Evolutionary conservation across 2,797 vertebrate genomes (phyloP), one percentile per base, ranked within the genome.

Genomic region (Rhynchonycteris naso): DNA sequence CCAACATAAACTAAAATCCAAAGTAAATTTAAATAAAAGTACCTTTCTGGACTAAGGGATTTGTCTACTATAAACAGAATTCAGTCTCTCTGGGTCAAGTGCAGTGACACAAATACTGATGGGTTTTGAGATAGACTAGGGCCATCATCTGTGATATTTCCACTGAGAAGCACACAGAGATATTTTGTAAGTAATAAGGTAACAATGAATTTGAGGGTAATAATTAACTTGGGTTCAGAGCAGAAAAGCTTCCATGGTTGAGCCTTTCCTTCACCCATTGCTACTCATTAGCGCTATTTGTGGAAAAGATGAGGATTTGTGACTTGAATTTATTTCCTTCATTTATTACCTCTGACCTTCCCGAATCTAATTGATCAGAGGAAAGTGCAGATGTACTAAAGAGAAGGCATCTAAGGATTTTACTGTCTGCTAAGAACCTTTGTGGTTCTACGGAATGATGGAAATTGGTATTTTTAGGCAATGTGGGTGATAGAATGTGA

Each of bases 381-480:
- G 59, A 71, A 88, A 95, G 63, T 63, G 38, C 47, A 92, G 4
- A 92, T 75, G 38, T 85, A 43, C 59, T 61, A 30, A 59, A 88
- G 65, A 96, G 85, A 93, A 79, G 71, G 1, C 81, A 5, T 84
- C 21, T 92, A 94, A 81, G 90, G 87, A 58, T 94, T 97, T 61
- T 52, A 65, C 86, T 81, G 82, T 94, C 80, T 92, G 90, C 69
- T 96, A 38, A 83, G 58, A 96, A 75, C 80, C 76, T 91, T 66
- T 81, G 93, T 86, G 95, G 94, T 89, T 96, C 54, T 66, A 8
- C 11, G 19, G 33, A 94, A 71, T 91, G 90, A 81, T 80, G 76
- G 87, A 85, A 92, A 96, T 58, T 38, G 63, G 16, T 96, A 94
- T 96, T 96, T 97, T 96, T 97, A 97, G 93, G 52, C 61, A 61